Evolutionary conservation across 1,140 invertebrate species (phyloP).

Genomic region (Cyclargus thomasi): DNA sequence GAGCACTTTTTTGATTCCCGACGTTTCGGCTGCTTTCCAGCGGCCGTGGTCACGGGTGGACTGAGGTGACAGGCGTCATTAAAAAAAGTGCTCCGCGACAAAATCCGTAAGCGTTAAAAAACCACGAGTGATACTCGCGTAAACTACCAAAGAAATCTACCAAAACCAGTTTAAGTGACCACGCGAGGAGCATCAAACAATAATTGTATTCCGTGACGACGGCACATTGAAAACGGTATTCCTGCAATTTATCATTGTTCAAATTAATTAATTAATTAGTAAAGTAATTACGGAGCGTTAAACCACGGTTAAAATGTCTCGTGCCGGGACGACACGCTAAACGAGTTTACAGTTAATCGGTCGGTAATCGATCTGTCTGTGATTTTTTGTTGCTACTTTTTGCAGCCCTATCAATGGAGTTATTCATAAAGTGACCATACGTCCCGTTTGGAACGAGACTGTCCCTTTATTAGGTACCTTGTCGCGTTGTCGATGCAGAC

Average conservation of each 20-base stretch:
- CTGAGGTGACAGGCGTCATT: too few relatives aligned
- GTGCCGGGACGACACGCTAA: neutral
- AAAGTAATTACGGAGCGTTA: neutral
- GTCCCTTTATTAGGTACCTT: too few relatives aligned
- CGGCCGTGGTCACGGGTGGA: too few relatives aligned
- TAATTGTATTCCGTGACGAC: neutral
- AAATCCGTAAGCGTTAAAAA: too few relatives aligned
- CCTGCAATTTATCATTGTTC: neutral
- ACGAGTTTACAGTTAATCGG: neutral
- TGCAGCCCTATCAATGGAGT: neutral
- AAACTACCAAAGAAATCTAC: too few relatives aligned
- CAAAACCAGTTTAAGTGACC: too few relatives aligned
- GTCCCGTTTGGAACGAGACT: too few relatives aligned
- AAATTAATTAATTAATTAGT: conserved; percentile 4
- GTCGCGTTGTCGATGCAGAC: too few relatives aligned
- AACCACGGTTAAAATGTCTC: neutral
- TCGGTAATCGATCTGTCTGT: neutral
- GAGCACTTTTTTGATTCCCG: too few relatives aligned
- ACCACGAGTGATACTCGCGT: too few relatives aligned
- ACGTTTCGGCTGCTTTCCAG: too few relatives aligned
- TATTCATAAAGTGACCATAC: neutral
- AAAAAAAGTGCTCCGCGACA: too few relatives aligned
- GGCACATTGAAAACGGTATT: neutral
- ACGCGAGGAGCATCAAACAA: neutral
- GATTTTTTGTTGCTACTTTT: neutral